Evolutionary conservation across 2,797 vertebrate species (phyloP).

Genomic region (Loriculus beryllinus): DNA sequence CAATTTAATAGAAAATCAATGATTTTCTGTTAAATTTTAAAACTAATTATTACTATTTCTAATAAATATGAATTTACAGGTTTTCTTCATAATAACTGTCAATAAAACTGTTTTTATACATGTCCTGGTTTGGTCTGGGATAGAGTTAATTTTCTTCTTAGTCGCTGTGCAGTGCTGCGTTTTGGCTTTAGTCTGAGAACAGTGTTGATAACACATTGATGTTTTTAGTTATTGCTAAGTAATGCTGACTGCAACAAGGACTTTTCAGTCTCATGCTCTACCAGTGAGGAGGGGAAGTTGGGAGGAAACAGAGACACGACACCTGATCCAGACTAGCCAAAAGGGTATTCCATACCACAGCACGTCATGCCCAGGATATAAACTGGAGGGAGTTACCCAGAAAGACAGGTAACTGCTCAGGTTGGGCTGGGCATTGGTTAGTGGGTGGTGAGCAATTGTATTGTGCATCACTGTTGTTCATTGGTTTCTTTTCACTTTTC

Average conservation of each 20-base stretch:
- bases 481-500: not conserved
- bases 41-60: not conserved
- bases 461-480: not conserved
- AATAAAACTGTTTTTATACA: conserved; percentile 1
- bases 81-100: not conserved
- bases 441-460: not conserved
- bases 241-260: not conserved
- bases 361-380: not conserved
- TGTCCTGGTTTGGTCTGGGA: not conserved
- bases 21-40: not conserved
- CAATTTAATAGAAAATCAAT: not conserved
- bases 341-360: not conserved
- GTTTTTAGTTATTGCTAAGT: not conserved
- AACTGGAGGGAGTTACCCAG: not conserved
- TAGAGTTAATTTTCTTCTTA: not conserved
- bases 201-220: not conserved
- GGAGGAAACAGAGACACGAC: not conserved
- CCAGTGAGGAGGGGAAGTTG: not conserved
- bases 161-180: not conserved
- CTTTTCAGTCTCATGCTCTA: not conserved
- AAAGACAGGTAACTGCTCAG: not conserved
- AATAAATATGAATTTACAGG: not conserved
- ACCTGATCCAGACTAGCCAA: not conserved
- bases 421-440: not conserved
- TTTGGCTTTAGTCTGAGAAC: not conserved